Conservation (phyloP, 2,888 invertebrate genomes). For the Tromatobia lineatoria region DNA sequence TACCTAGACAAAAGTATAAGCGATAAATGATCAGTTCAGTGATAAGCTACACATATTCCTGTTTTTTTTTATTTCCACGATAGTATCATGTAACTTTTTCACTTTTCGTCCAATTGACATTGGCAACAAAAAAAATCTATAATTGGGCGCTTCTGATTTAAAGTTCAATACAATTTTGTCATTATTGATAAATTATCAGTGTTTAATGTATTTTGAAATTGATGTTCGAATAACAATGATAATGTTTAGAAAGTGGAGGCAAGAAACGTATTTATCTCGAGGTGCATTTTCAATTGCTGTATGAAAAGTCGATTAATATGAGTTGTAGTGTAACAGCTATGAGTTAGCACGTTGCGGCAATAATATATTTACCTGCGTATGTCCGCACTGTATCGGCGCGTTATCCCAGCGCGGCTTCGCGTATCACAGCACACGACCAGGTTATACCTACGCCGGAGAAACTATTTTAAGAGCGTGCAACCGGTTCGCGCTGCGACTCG, state of each 20-base stretch:
- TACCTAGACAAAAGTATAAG: too few relatives aligned
- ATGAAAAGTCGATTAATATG: background rate
- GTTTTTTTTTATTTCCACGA: too few relatives aligned
- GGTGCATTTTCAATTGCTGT: background rate
- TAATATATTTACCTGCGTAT: constrained; percentile 63
- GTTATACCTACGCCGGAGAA: constrained; percentile 75
- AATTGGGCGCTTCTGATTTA: too few relatives aligned
- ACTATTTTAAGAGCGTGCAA: constrained; percentile 80
- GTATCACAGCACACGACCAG: constrained; percentile 57
- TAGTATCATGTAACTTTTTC: too few relatives aligned
- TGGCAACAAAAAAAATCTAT: too few relatives aligned
- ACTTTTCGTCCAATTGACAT: too few relatives aligned
- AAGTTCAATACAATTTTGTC: background rate
- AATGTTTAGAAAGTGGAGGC: background rate
- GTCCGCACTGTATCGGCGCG: constrained; percentile 54
- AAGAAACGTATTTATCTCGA: background rate
- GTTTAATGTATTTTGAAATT: background rate
- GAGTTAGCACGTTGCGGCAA: constrained; percentile 10
- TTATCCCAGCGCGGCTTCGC: constrained; percentile 56
- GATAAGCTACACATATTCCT: too few relatives aligned
- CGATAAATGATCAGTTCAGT: too few relatives aligned
- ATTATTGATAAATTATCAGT: background rate
- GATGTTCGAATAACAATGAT: background rate
- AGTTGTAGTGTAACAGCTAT: background rate
- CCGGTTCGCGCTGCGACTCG: constrained; percentile 76